Evolutionary conservation across 2,797 vertebrate species (phyloP).

Genomic region (Acanthurus tractus): DNA sequence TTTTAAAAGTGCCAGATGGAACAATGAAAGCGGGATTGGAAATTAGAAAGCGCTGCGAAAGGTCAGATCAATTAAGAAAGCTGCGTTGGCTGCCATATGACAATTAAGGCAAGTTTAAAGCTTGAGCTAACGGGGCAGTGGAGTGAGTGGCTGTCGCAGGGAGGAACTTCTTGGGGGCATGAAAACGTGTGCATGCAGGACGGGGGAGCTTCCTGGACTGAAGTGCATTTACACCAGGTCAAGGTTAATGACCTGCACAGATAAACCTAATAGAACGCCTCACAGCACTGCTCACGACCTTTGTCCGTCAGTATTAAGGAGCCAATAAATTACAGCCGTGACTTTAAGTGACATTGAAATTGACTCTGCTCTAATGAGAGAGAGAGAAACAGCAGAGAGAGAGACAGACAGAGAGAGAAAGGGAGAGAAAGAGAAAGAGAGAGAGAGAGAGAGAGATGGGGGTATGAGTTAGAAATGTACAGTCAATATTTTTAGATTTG

Average conservation of each 20-base stretch:
- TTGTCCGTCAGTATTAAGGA: constrained; percentile 86
- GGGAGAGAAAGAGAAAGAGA: constrained; percentile 1
- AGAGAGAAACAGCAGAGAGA: constrained; percentile 42
- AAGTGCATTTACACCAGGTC: constrained; percentile 84
- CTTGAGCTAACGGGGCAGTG: constrained; percentile 84
- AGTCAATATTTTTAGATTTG: constrained; percentile 19
- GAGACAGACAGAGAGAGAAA: constrained; percentile 9
- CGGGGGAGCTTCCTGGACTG: constrained; percentile 74
- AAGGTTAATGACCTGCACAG: constrained; percentile 88
- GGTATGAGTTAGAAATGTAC: not conserved
- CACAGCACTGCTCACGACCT: constrained; percentile 80
- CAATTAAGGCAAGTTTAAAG: constrained; percentile 97
- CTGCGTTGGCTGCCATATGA: constrained; percentile 96
- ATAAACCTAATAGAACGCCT: constrained; percentile 86
- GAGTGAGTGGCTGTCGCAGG: constrained; percentile 75
- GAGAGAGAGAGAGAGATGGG: not conserved
- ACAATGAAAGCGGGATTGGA: constrained; percentile 99
- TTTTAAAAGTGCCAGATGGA: constrained; percentile 99
- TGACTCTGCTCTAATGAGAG: constrained; percentile 77
- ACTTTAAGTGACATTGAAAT: constrained; percentile 89
- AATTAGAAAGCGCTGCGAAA: constrained; percentile 99
- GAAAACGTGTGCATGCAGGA: constrained; percentile 61
- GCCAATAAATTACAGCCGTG: constrained; percentile 86
- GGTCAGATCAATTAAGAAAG: constrained; percentile 99
- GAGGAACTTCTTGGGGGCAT: constrained; percentile 84